These are phyloP conservation scores for Stichodactyla helianthus DNA, from an alignment of 64 coral and sea anemone species.

Conservation along the genomic window DNA sequence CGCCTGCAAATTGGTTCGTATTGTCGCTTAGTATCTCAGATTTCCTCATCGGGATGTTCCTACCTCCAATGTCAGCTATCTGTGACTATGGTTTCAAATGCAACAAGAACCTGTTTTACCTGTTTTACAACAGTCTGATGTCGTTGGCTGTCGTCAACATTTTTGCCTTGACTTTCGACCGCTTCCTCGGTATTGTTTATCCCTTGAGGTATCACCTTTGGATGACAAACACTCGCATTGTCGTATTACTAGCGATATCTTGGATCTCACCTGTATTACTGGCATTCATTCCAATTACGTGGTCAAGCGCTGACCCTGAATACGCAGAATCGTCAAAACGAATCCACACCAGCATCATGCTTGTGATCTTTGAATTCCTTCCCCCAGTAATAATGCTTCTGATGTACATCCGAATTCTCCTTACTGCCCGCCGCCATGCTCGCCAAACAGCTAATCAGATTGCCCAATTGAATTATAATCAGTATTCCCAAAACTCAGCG, in stretches of 20 bases:
- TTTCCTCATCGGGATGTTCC: slow-evolving; percentile 45
- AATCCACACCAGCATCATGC: not conserved
- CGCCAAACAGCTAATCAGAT: slow-evolving; percentile 12
- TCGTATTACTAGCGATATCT: not conserved
- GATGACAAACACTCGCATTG: not conserved
- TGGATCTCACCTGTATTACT: slow-evolving; percentile 3
- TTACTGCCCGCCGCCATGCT: slow-evolving; percentile 7
- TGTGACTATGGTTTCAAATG: slow-evolving; percentile 15
- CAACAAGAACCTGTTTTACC: slow-evolving; percentile 16
- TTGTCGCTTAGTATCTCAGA: slow-evolving; percentile 62
- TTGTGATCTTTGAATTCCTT: slow-evolving; percentile 25
- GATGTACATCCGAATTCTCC: slow-evolving; percentile 13
- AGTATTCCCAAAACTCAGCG: not conserved
- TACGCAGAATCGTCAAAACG: not conserved
- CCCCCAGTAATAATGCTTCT: slow-evolving; percentile 3
- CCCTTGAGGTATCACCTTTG: not conserved
- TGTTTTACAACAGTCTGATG: slow-evolving; percentile 34
- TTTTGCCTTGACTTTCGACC: slow-evolving; percentile 28
- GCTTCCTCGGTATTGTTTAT: slow-evolving; percentile 15
- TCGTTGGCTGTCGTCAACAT: slow-evolving; percentile 35
- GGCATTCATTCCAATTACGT: not conserved
- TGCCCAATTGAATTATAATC: slow-evolving; percentile 16
- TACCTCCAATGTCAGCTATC: slow-evolving; percentile 34
- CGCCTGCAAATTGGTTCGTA: slow-evolving; percentile 45
- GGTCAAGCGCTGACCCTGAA: not conserved